Evolutionary conservation across 2,113 vertebrate species (phyloP), one percentile per base, ranked within the genome.

Genomic region (Pangasianodon hypophthalmus): DNA sequence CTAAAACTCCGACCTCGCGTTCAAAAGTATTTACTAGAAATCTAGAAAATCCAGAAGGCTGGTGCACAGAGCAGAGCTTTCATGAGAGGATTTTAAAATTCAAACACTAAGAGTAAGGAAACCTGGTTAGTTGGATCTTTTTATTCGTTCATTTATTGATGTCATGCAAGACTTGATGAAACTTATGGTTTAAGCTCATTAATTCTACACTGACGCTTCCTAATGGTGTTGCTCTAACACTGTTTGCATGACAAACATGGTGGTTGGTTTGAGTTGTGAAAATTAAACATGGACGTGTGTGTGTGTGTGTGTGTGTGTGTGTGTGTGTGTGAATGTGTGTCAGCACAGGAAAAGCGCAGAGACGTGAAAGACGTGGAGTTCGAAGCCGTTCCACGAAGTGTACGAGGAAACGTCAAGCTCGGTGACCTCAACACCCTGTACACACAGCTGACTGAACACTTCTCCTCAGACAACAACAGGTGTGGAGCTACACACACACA

Each of bases 401-500:
- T 94, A 29, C 91, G 90, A 24, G 88, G 88, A 52, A 94, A 90
- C 46, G 3, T 93, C 21, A 94, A 92, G 87, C 92, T 95, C 62
- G 10, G 81, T 0, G 94, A 95, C n/a, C 91, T 95, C 89, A 95
- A 94, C 11, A 60, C 46, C 0, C 91, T 95, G 84, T 94, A 95
- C 92, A 91, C 85, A 32, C 92, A 94, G 87, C 89, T 96, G 73
- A 91, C 92, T 4, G 89, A 96, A 83, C 91, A 95, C 89, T 91
- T 95, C 69, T 87, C 75, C 13, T 41, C 73, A 52, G 90, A 88
- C 13, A 89, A 71, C 48, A 92, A 90, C 90, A 94, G 95, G 95
- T 94, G 32, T 81, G 93, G 73, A n/a, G n/a, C 4, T 6, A 37
- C 67, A 86, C 69, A 75, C 50, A 44, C 21, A 62, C 90, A 46